Evolutionary conservation across 2,113 vertebrate species (phyloP).

Genomic region (Bubo scandiacus): DNA sequence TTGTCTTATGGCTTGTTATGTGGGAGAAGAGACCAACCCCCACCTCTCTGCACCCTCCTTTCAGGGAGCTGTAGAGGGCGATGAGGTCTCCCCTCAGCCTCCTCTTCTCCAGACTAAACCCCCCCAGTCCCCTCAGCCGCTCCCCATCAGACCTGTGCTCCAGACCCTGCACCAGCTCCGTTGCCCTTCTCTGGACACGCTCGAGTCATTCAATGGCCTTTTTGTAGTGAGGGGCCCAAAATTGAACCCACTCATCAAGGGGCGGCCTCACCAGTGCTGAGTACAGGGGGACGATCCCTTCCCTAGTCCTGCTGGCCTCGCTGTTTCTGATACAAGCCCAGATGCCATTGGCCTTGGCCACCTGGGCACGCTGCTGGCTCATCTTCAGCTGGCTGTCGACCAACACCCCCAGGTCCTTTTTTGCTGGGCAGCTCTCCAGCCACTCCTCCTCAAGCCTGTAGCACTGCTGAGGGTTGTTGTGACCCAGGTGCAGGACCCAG

Average conservation of each 20-base stretch:
- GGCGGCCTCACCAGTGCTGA: not conserved
- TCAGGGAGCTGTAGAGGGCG: too few relatives aligned
- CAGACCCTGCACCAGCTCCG: too few relatives aligned
- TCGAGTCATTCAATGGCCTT: not conserved
- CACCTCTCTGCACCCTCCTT: not conserved
- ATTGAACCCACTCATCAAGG: too few relatives aligned
- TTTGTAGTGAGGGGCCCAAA: too few relatives aligned
- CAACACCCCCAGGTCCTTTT: not conserved
- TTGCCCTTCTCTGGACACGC: not conserved
- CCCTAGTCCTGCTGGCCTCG: not conserved
- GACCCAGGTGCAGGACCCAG: not conserved
- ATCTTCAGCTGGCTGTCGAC: not conserved
- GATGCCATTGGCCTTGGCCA: not conserved
- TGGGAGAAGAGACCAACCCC: not conserved
- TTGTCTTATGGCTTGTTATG: too few relatives aligned
- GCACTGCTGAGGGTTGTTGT: not conserved
- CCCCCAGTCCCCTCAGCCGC: not conserved
- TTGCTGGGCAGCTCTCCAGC: not conserved
- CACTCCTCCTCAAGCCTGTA: accelerated
- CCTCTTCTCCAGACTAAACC: too few relatives aligned
- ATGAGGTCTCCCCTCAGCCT: too few relatives aligned
- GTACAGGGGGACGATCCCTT: not conserved
- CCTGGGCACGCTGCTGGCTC: not conserved
- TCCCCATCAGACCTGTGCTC: not conserved
- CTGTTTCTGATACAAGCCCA: too few relatives aligned